Evolutionary conservation across 2,797 vertebrate genomes (phyloP), one percentile per base, ranked within the genome.

Genomic region (Eupleurogrammus muticus): DNA sequence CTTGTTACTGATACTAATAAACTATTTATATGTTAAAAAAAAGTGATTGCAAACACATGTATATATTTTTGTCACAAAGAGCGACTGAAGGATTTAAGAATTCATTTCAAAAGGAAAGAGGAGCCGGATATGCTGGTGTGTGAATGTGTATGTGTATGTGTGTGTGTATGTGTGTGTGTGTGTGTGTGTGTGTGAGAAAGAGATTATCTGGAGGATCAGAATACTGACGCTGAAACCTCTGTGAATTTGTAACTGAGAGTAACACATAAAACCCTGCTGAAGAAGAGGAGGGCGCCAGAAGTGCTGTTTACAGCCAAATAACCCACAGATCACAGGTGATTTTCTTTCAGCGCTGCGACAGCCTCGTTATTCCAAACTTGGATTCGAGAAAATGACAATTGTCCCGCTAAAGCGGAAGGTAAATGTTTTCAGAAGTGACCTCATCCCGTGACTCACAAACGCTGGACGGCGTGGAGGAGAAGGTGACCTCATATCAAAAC

Each of bases 1-100:
- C 77, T 81, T 81, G 70, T 85, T 87, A 83, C 71, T 66, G 70
- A 84, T 70, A 86, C 85, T 87, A 90, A 92, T 91, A 92, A 91
- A 87, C 80, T 90, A 89, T 92, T 91, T 92, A 91, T 90, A 84
- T 70, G 24, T 77, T 84, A 78, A 70, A 44, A 70, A 67, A 59
- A 35, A 32, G 42, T 75, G 59, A 47, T 70, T 11, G 38, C 12
- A 72, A 52, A 59, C 16, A 42, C 4, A 44, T 17, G 16, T 17
- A 5, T 36, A 5, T 36, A 5, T 9, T 36, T 34, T 53, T 49
- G 20, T 70, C 13, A 65, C 19, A 21, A 35, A 54, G 49, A 53
- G 42, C 8, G 8, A 60, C 63, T 44, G 47, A 34, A 23, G 46
- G 68, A 47, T 50, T 73, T 52, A 51, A 34, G 34, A 55, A 32